A percentile compares a stretch with the other conserved stretches of the same genome.
Evolutionary conservation across 2,888 invertebrate species (phyloP).

Genomic region (Dryomyza anilis): DNA sequence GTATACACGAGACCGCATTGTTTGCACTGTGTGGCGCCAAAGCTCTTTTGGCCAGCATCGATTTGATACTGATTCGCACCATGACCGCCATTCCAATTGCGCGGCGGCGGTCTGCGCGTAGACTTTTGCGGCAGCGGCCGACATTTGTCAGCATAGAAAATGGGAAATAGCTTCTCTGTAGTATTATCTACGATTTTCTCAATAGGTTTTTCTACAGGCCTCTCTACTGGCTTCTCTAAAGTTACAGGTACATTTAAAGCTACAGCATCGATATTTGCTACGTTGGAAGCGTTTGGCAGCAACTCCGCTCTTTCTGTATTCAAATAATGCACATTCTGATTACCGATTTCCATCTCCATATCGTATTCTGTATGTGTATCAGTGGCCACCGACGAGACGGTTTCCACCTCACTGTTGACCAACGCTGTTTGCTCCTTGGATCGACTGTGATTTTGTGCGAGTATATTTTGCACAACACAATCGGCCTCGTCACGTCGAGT

Average conservation of each 20-base stretch:
- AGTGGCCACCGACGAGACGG: no score
- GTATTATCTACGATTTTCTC: no score
- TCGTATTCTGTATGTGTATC: conserved; percentile 13
- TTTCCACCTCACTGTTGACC: no score
- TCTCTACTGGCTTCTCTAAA: no score
- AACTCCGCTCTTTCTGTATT: no score
- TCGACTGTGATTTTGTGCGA: neutral
- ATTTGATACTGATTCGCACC: conserved; percentile 73
- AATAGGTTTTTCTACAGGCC: no score
- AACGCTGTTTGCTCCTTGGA: no score
- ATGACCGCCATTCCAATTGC: conserved; percentile 51
- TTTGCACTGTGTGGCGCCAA: conserved; percentile 75
- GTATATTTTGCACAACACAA: conserved; percentile 31
- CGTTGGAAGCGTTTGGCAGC: neutral
- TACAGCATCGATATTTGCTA: no score
- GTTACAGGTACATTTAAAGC: no score
- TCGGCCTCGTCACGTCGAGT: conserved; percentile 42
- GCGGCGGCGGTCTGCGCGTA: conserved; percentile 54
- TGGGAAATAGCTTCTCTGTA: conserved; percentile 62
- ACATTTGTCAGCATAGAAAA: conserved; percentile 52
- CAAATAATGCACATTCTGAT: conserved; percentile 25
- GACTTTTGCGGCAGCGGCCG: conserved; percentile 44
- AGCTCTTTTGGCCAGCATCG: conserved; percentile 83
- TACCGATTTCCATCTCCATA: conserved; percentile 31
- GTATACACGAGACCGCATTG: conserved; percentile 68